A percentile compares a stretch with the other conserved stretches of the same genome.
Evolutionary conservation across 1,140 invertebrate genomes (phyloP).

Genomic region (Saccostrea glomerata): DNA sequence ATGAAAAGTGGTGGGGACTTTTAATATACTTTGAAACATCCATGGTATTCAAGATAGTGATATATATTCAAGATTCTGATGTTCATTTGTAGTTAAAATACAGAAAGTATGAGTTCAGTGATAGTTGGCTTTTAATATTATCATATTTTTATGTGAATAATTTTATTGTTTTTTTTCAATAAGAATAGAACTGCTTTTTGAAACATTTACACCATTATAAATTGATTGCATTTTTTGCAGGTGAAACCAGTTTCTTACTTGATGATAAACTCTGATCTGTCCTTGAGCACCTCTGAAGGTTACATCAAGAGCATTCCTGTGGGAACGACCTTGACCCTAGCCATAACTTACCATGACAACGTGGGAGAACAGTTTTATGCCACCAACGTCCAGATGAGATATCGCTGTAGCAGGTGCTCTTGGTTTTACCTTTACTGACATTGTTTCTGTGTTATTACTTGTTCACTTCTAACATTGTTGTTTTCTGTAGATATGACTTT

Average conservation of each 20-base stretch:
- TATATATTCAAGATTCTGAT: no score
- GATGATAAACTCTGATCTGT: slow-evolving; percentile 78
- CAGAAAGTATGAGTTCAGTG: no score
- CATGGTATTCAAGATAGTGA: no score
- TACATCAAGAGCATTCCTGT: slow-evolving; percentile 76
- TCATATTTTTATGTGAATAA: no score
- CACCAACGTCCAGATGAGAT: slow-evolving; percentile 75
- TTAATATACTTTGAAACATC: no score
- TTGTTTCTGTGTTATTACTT: background rate
- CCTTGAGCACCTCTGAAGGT: slow-evolving; percentile 67
- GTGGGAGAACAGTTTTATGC: slow-evolving; percentile 79
- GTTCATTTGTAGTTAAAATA: no score
- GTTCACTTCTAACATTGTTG: background rate
- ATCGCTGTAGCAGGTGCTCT: slow-evolving; percentile 77
- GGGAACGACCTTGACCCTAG: slow-evolving; percentile 77
- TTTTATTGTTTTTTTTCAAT: no score
- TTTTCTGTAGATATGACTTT: slow-evolving; percentile 76
- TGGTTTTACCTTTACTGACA: background rate
- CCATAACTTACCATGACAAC: slow-evolving; percentile 80
- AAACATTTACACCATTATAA: background rate
- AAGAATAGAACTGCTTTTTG: no score
- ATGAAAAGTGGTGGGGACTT: no score
- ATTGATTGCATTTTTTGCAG: slow-evolving; percentile 60
- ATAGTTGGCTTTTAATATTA: no score
- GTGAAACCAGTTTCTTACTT: slow-evolving; percentile 80